Evolutionary conservation across 2,797 vertebrate species (phyloP).

Genomic region (Danio albolineatus): DNA sequence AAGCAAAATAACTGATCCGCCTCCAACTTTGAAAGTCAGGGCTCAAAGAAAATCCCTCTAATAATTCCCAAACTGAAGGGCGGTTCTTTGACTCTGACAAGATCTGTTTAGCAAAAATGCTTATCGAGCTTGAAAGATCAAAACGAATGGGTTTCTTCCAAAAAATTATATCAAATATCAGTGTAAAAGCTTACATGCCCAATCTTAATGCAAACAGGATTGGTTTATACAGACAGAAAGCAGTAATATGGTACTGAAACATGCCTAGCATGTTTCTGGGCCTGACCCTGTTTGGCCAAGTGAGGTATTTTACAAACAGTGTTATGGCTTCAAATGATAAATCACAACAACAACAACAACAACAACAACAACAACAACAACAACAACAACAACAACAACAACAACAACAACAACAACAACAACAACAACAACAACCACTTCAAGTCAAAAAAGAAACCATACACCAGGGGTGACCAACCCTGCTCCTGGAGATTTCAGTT

Average conservation of each 20-base stretch:
- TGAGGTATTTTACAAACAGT: slow-evolving; percentile 54
- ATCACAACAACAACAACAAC: neutral
- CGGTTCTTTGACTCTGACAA: neutral
- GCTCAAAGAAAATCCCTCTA: neutral
- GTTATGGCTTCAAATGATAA: neutral
- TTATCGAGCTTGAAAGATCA: neutral
- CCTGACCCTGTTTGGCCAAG: slow-evolving; percentile 49
- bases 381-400: too few relatives aligned
- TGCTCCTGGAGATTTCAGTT: too few relatives aligned
- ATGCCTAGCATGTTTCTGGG: neutral
- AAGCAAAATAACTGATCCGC: neutral
- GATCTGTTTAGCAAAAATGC: neutral
- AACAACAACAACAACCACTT: neutral
- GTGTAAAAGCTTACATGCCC: neutral
- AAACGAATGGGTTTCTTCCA: neutral
- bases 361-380: too few relatives aligned
- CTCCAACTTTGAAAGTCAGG: neutral
- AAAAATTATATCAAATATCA: neutral
- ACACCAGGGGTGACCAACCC: too few relatives aligned
- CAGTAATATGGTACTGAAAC: neutral
- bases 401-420: too few relatives aligned
- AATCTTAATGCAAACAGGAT: neutral
- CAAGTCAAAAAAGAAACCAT: neutral
- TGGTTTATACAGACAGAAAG: neutral
- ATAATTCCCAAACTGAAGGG: neutral